A percentile compares a stretch with the other conserved stretches of the same genome.
Evolutionary conservation across 2,113 vertebrate species (phyloP).

Genomic region (Charadrius vociferus): DNA sequence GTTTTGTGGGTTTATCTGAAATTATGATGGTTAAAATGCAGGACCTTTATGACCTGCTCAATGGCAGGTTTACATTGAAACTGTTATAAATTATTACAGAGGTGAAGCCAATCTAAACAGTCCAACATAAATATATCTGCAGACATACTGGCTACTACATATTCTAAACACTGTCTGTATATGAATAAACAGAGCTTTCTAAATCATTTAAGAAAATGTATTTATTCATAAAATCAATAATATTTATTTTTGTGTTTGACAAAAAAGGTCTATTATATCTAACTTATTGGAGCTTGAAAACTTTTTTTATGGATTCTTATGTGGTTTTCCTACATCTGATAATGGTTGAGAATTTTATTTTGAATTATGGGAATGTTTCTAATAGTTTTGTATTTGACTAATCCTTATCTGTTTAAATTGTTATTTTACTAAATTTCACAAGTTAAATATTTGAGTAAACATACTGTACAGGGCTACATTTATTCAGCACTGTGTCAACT

Average conservation of each 20-base stretch:
- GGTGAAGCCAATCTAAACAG: conserved; percentile 93
- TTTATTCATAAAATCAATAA: conserved; percentile 84
- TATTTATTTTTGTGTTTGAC: conserved; percentile 79
- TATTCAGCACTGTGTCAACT: background rate
- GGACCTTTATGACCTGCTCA: conserved; percentile 88
- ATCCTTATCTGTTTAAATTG: conserved; percentile 67
- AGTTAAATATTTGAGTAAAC: conserved; percentile 58
- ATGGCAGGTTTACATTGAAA: conserved; percentile 95
- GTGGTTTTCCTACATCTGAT: conserved; percentile 55
- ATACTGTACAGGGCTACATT: background rate
- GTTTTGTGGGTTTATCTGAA: conserved; percentile 79
- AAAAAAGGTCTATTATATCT: conserved; percentile 68
- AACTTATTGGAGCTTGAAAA: conserved; percentile 63
- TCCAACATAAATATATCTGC: conserved; percentile 93
- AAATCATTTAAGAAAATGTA: conserved; percentile 86
- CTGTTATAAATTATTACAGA: conserved; percentile 96
- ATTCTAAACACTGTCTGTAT: conserved; percentile 90
- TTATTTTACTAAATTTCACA: conserved; percentile 58
- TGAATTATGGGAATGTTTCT: conserved; percentile 48
- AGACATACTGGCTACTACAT: conserved; percentile 89
- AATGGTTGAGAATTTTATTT: conserved; percentile 60
- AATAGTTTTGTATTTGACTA: conserved; percentile 47
- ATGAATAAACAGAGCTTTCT: conserved; percentile 85
- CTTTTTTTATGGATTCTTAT: conserved; percentile 39
- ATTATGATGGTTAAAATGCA: conserved; percentile 78